Percentiles rank a stretch among this genome's conserved stretches.
Conservation (phyloP, 2,113 vertebrate genomes). For the Scomber japonicus region DNA sequence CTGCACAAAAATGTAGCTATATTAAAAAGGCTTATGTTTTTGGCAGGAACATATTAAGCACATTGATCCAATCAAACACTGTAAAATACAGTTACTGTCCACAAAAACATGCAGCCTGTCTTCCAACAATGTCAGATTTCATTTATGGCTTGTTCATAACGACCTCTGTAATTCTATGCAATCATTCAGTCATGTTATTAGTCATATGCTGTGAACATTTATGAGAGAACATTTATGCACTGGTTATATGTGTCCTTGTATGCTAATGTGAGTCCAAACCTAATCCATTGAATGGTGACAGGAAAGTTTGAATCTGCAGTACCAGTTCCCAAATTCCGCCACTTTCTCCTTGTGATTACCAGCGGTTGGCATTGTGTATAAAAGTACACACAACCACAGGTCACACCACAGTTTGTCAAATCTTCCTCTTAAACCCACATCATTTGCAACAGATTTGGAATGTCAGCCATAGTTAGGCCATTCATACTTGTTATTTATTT, state of each 20-base stretch:
- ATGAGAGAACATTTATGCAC: conserved; percentile 9
- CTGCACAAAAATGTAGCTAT: background rate
- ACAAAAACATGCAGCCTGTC: background rate
- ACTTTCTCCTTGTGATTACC: conserved; percentile 34
- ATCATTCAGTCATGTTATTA: background rate
- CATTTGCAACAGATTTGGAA: conserved; percentile 53
- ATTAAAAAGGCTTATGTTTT: too few relatives aligned
- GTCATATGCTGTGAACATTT: background rate
- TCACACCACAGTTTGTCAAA: conserved; percentile 37
- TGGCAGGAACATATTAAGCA: too few relatives aligned
- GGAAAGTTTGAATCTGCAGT: conserved; percentile 54
- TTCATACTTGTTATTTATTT: conserved; percentile 42
- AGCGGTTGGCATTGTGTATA: conserved; percentile 26
- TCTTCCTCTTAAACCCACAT: conserved; percentile 47
- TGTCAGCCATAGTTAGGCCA: conserved; percentile 13
- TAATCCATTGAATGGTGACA: conserved; percentile 30
- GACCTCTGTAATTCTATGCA: background rate
- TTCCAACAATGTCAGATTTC: background rate
- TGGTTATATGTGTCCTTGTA: background rate
- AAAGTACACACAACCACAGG: conserved; percentile 40
- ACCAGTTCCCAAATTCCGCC: conserved; percentile 25
- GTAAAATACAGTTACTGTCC: background rate
- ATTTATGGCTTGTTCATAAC: conserved; percentile 4
- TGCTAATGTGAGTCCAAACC: conserved; percentile 13
- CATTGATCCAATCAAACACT: background rate